Percentiles rank a stretch among this genome's conserved stretches.
These are phyloP conservation scores for Pseudorectes ferrugineus DNA, from an alignment of 2,113 vertebrate species.

Conservation along the genomic window DNA sequence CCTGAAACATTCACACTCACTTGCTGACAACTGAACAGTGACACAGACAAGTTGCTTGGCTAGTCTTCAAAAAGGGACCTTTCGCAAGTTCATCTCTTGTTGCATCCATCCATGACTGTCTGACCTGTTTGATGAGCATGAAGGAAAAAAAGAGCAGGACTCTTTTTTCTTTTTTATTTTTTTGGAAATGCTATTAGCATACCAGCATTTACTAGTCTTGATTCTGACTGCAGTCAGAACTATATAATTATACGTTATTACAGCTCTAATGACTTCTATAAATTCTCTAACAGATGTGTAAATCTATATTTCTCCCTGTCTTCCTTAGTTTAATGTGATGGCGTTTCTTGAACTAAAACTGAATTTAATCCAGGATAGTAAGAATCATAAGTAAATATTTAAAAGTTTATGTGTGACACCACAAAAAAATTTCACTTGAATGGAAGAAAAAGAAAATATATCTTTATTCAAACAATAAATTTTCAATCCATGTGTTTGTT, in stretches of 20 bases:
- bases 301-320: neutral
- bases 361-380: neutral
- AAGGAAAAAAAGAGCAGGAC: neutral
- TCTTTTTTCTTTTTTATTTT: neutral
- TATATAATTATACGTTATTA: constrained; percentile 10
- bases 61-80: neutral
- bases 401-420: neutral
- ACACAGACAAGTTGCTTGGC: neutral
- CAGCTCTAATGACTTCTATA: neutral
- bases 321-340: neutral
- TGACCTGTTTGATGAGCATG: neutral
- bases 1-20: neutral
- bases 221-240: constrained; percentile 12
- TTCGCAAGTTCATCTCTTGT: neutral
- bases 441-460: neutral
- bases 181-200: neutral
- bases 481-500: neutral
- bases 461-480: neutral
- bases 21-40: neutral
- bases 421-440: neutral
- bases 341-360: neutral
- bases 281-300: constrained; percentile 7
- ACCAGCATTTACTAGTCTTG: neutral
- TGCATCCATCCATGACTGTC: neutral
- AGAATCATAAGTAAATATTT: neutral